Conservation (phyloP, 2,888 invertebrate genomes). For the Euproctis similis region DNA sequence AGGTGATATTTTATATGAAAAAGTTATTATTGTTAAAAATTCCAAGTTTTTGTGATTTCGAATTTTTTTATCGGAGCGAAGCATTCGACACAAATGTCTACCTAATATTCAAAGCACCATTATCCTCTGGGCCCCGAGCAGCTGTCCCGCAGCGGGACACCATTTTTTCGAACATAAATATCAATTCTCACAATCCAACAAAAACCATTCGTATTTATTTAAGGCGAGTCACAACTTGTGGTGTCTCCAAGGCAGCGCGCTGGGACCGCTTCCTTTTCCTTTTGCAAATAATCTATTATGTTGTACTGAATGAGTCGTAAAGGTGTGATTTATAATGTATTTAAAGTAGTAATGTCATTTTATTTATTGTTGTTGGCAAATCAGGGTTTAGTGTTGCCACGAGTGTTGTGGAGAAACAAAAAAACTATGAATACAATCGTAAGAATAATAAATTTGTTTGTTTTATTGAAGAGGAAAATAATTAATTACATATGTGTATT, state of each 20-base stretch:
- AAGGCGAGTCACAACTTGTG: conserved; percentile 46
- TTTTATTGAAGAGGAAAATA: too few relatives aligned
- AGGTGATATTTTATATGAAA: conserved; percentile 23
- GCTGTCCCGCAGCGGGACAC: conserved; percentile 55
- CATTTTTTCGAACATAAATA: conserved; percentile 69
- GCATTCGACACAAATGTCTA: conserved; percentile 28
- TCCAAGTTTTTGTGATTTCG: conserved; percentile 23
- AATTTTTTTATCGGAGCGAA: conserved; percentile 26
- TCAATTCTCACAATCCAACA: conserved; percentile 67
- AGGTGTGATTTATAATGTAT: conserved; percentile 33
- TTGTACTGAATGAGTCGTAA: conserved; percentile 40
- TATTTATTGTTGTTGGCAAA: conserved; percentile 24
- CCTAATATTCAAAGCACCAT: conserved; percentile 37
- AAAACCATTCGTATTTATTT: conserved; percentile 71
- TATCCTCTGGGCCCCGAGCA: conserved; percentile 37
- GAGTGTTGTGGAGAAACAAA: conserved; percentile 8
- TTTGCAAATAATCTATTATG: conserved; percentile 43
- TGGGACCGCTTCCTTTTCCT: conserved; percentile 47
- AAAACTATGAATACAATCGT: background rate
- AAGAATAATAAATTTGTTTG: too few relatives aligned
- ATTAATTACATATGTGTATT: too few relatives aligned
- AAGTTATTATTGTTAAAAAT: conserved; percentile 23
- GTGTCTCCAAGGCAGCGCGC: conserved; percentile 38
- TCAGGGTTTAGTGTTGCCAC: conserved; percentile 18
- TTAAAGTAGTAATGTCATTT: conserved; percentile 22